These are phyloP conservation scores for Tetranychus cinnabarinus DNA, from an alignment of 1,140 invertebrate genomes.

Conservation along the genomic window DNA sequence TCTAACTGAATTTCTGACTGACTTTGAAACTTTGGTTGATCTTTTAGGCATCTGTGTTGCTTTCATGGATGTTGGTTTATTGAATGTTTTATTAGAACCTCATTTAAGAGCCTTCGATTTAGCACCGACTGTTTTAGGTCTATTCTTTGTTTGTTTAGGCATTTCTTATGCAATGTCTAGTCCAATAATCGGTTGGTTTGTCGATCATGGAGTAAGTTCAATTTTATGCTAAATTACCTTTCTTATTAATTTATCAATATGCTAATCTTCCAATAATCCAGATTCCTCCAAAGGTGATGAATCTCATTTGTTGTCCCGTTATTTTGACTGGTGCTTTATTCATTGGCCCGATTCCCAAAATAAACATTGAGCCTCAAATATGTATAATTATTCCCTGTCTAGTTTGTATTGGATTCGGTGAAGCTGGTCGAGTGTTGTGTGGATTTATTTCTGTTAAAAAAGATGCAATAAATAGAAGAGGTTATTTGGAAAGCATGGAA, in stretches of 20 bases:
- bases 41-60: neutral
- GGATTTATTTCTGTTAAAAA: too few species aligned
- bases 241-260: neutral
- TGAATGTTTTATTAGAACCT: slow-evolving; percentile 53
- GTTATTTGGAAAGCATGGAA: neutral
- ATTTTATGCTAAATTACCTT: too few species aligned
- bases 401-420: too few species aligned
- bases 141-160: slow-evolving; percentile 20
- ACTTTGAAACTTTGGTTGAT: too few species aligned
- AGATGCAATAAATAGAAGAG: neutral
- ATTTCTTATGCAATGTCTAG: slow-evolving; percentile 18
- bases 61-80: slow-evolving; percentile 29
- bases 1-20: too few species aligned
- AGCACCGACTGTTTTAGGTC: slow-evolving; percentile 13
- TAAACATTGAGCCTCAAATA: neutral
- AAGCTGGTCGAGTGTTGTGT: too few species aligned
- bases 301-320: slow-evolving; percentile 9
- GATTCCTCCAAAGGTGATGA: neutral
- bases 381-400: too few species aligned
- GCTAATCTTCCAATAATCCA: neutral
- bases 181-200: slow-evolving; percentile 19
- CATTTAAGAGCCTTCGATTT: slow-evolving; percentile 34
- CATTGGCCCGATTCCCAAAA: slow-evolving; percentile 12
- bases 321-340: slow-evolving; percentile 6
- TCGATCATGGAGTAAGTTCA: slow-evolving; percentile 8